Evolutionary conservation across 1,140 invertebrate species (phyloP).

Genomic region (Saccostrea echinata): DNA sequence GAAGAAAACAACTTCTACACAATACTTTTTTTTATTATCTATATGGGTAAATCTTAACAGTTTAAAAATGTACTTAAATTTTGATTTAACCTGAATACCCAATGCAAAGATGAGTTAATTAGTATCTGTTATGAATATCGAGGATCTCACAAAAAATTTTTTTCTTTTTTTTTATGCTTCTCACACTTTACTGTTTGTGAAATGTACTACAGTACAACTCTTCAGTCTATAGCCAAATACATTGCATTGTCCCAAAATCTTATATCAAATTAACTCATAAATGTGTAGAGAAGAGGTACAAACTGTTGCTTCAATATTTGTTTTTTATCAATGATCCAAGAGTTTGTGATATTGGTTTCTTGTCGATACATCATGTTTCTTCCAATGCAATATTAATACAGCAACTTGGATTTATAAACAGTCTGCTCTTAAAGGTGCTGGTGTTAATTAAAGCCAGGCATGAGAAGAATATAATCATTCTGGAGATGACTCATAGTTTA

Average conservation of each 20-base stretch:
- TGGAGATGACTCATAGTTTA: no score
- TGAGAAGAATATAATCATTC: neutral
- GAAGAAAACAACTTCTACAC: no score
- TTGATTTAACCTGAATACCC: no score
- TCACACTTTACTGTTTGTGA: neutral
- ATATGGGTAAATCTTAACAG: no score
- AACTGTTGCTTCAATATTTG: slow-evolving; percentile 8
- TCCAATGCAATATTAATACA: neutral
- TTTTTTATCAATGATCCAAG: slow-evolving; percentile 10
- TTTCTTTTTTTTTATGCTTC: neutral
- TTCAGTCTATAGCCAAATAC: neutral
- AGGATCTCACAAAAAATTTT: neutral
- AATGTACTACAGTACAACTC: neutral
- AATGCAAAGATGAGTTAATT: no score
- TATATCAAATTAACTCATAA: neutral
- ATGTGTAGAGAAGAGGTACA: neutral
- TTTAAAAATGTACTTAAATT: no score
- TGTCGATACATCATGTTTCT: neutral
- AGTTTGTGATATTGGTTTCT: slow-evolving; percentile 16
- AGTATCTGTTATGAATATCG: no score
- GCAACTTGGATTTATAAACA: neutral
- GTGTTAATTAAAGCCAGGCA: no score
- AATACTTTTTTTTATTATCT: no score
- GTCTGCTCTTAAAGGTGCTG: neutral
- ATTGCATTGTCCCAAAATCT: neutral